These are phyloP conservation scores for Pyrocephalus nanus DNA, from an alignment of 2,797 vertebrate genomes.

Conservation along the genomic window DNA sequence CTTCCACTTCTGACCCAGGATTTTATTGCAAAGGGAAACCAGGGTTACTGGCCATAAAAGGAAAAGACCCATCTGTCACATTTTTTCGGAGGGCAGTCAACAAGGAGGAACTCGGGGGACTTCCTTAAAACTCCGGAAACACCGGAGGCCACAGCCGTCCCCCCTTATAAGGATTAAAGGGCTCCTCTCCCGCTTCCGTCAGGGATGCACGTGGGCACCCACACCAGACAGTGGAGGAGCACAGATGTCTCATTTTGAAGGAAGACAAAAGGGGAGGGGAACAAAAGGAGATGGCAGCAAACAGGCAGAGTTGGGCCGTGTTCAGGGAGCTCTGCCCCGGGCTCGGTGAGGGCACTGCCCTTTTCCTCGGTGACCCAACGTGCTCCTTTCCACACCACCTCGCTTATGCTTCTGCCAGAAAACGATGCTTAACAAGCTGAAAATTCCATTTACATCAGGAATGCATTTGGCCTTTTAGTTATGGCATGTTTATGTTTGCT, in stretches of 20 bases:
- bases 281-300: background rate
- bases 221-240: background rate
- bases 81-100: constrained; percentile 55
- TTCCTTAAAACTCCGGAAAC: constrained; percentile 47
- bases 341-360: fast-evolving
- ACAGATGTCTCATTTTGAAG: background rate
- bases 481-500: background rate
- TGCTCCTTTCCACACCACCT: background rate
- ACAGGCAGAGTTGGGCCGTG: fast-evolving
- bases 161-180: background rate
- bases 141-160: background rate
- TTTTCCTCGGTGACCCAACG: background rate
- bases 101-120: constrained; percentile 64
- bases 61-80: constrained; percentile 60
- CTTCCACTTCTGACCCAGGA: constrained; percentile 50
- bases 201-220: background rate
- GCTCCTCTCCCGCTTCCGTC: background rate
- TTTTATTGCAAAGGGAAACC: constrained; percentile 33
- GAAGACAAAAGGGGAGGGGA: background rate
- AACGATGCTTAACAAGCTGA: background rate
- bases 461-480: background rate
- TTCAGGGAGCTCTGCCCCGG: background rate
- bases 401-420: background rate
- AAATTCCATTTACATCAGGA: background rate
- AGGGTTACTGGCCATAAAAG: constrained; percentile 76